These are phyloP conservation scores for Rana temporaria DNA, from an alignment of 2,113 vertebrate species.

Conservation along the genomic window DNA sequence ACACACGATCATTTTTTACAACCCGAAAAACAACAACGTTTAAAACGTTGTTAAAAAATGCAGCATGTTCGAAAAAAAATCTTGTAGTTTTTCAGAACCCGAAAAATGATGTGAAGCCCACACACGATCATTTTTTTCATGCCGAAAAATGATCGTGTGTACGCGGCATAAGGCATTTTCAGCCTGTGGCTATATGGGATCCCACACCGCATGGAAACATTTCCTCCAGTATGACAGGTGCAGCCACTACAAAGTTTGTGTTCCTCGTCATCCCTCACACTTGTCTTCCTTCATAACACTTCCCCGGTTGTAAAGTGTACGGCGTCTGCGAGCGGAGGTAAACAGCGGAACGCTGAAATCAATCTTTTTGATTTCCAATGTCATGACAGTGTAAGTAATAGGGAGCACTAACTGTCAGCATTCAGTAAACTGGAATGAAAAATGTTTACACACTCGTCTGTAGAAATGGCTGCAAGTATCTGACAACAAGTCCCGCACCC, in stretches of 20 bases:
- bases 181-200: too few relatives aligned
- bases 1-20: too few relatives aligned
- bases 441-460: slow-evolving; percentile 49
- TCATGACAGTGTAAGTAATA: slow-evolving; percentile 56
- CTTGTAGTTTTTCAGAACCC: too few relatives aligned
- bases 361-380: slow-evolving; percentile 53
- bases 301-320: slow-evolving; percentile 26
- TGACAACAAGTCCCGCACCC: slow-evolving; percentile 37
- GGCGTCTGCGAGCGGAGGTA: slow-evolving; percentile 41
- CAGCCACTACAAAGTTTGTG: not conserved
- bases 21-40: too few relatives aligned
- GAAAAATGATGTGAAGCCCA: too few relatives aligned
- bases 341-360: slow-evolving; percentile 45
- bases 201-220: too few relatives aligned
- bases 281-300: slow-evolving; percentile 39
- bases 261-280: slow-evolving; percentile 7
- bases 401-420: slow-evolving; percentile 48
- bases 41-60: too few relatives aligned
- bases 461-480: slow-evolving; percentile 36
- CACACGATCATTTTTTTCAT: too few relatives aligned
- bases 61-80: too few relatives aligned
- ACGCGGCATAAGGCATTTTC: too few relatives aligned
- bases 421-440: slow-evolving; percentile 51
- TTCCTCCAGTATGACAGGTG: not conserved
- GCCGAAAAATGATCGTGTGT: too few relatives aligned